Conservation (phyloP, 64 coral and sea anemone species). For the Hydrozoanthus tunicans region DNA sequence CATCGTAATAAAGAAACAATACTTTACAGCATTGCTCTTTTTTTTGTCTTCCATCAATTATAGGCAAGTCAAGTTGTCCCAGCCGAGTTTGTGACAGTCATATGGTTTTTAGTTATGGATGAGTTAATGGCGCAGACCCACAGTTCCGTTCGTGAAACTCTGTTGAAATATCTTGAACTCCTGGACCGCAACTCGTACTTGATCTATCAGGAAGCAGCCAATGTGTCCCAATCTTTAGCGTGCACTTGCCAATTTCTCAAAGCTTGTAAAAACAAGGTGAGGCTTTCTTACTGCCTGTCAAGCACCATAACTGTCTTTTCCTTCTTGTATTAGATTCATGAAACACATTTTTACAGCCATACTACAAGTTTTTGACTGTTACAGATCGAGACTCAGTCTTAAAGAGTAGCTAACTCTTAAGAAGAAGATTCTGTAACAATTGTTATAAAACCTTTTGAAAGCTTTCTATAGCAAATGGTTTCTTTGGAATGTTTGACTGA, state of each 20-base stretch:
- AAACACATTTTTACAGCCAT: not conserved
- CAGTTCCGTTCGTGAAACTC: conserved; percentile 20
- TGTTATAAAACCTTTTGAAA: too few relatives aligned
- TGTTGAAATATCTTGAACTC: conserved; percentile 64
- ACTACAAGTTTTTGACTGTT: too few relatives aligned
- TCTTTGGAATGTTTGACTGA: too few relatives aligned
- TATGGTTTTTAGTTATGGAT: conserved; percentile 87
- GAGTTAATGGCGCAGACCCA: conserved; percentile 69
- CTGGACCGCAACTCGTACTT: conserved; percentile 69
- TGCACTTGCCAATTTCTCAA: conserved; percentile 81
- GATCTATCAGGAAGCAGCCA: conserved; percentile 30
- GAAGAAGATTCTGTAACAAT: too few relatives aligned
- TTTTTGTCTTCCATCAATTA: not conserved
- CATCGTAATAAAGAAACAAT: too few relatives aligned
- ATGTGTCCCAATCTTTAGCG: conserved; percentile 59
- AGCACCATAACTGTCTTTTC: not conserved
- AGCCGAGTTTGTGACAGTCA: conserved; percentile 71
- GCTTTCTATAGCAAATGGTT: too few relatives aligned
- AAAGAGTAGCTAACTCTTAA: too few relatives aligned
- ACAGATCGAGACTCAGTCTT: too few relatives aligned
- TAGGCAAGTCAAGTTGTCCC: conserved; percentile 66
- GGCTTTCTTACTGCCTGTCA: not conserved
- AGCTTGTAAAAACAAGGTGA: conserved; percentile 71
- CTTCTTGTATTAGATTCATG: not conserved
- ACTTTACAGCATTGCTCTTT: not conserved